These are phyloP conservation scores for Mythimna loreyi DNA, from an alignment of 2,888 invertebrate genomes.

Conservation along the genomic window DNA sequence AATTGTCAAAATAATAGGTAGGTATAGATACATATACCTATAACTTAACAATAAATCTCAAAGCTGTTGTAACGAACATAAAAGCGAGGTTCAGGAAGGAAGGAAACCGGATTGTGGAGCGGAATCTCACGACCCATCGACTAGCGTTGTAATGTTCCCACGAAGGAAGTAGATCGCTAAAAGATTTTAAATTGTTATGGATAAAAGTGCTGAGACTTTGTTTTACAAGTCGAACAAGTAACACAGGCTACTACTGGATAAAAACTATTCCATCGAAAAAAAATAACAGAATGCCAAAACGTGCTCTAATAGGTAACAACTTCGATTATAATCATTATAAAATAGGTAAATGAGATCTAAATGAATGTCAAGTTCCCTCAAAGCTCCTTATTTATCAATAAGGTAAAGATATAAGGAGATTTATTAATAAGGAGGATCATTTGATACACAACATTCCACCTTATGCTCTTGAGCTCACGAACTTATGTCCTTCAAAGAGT, in stretches of 20 bases:
- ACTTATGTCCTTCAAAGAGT: too few species aligned
- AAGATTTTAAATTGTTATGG: background rate
- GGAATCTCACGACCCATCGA: constrained; percentile 28
- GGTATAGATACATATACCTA: background rate
- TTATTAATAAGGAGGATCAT: too few species aligned
- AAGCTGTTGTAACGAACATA: background rate
- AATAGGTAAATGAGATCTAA: too few species aligned
- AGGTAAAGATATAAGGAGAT: too few species aligned
- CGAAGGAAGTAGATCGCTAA: background rate
- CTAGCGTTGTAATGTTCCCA: constrained; percentile 13
- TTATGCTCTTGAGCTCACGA: too few species aligned
- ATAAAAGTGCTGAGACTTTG: background rate
- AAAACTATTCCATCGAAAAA: background rate
- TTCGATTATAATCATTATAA: too few species aligned
- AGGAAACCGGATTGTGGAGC: constrained; percentile 32
- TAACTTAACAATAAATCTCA: background rate
- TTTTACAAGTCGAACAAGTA: background rate
- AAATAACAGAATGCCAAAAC: too few species aligned
- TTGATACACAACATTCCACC: too few species aligned
- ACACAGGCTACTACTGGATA: too few species aligned
- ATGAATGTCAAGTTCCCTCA: too few species aligned
- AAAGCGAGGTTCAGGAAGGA: constrained; percentile 7
- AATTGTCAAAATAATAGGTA: background rate
- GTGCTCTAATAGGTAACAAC: too few species aligned
- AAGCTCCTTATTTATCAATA: too few species aligned